A percentile compares a stretch with the other conserved stretches of the same genome.
Conservation (phyloP, 2,888 invertebrate species). For the Sminthurides aquaticus region DNA sequence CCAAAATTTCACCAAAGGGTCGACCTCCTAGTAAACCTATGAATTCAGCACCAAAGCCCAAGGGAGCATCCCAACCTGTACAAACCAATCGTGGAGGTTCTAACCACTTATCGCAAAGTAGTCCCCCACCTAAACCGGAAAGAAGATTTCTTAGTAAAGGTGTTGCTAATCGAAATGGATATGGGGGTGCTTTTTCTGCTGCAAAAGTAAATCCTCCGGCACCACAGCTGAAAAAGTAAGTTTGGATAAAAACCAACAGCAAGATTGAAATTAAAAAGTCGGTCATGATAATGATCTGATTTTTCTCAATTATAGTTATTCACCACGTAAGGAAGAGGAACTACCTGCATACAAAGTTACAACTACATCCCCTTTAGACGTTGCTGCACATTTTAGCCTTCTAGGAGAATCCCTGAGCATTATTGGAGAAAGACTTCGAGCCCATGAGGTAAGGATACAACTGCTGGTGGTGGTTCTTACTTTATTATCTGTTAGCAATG, state of each 20-base stretch:
- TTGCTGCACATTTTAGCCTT: conserved; percentile 83
- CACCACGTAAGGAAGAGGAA: conserved; percentile 29
- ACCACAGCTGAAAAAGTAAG: background rate
- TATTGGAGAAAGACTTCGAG: conserved; percentile 85
- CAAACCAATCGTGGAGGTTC: too few species aligned
- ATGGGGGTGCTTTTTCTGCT: background rate
- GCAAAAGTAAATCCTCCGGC: background rate
- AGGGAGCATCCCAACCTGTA: too few species aligned
- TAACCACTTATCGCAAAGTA: too few species aligned
- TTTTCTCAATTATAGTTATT: conserved; percentile 26
- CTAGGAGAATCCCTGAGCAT: conserved; percentile 88
- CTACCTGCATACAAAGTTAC: conserved; percentile 54
- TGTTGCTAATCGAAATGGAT: background rate
- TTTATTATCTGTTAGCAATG: background rate
- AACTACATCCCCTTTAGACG: conserved; percentile 75
- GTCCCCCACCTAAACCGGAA: conserved; percentile 3
- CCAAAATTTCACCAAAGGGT: background rate
- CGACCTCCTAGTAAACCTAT: conserved; percentile 1
- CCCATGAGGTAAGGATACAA: conserved; percentile 66
- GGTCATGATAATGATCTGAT: too few species aligned
- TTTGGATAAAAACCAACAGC: background rate
- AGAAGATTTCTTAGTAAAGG: background rate
- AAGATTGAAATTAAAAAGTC: too few species aligned
- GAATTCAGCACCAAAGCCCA: background rate
- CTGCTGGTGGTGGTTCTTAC: background rate